Evolutionary conservation across 2,113 vertebrate species (phyloP).

Genomic region (Ellobius talpinus): DNA sequence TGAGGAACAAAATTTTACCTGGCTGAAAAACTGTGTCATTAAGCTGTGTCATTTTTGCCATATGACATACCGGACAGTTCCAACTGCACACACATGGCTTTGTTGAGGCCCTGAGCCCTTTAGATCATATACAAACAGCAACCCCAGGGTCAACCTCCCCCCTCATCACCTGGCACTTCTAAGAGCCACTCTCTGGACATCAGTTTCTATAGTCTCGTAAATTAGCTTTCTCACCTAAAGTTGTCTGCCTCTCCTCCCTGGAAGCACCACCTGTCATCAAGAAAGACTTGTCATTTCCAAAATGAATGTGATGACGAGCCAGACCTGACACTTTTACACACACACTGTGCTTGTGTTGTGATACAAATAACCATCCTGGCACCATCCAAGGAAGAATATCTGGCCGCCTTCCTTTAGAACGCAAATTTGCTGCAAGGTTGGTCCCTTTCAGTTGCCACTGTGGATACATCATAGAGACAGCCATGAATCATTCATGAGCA

Average conservation of each 20-base stretch:
- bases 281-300: conserved; percentile 70
- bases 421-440: conserved; percentile 72
- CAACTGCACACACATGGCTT: not conserved
- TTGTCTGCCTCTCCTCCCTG: conserved; percentile 25
- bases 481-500: conserved; percentile 83
- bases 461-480: conserved; percentile 70
- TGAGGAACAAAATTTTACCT: not conserved
- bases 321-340: conserved; percentile 41
- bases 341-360: conserved; percentile 57
- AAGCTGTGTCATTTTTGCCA: not conserved
- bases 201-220: conserved; percentile 29
- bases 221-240: conserved; percentile 62
- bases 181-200: not conserved
- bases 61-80: not conserved
- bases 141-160: not conserved
- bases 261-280: conserved; percentile 53
- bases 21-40: not conserved
- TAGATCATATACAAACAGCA: not conserved
- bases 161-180: not conserved
- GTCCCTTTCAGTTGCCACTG: conserved; percentile 70
- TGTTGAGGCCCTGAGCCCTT: not conserved
- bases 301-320: conserved; percentile 43
- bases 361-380: conserved; percentile 31
- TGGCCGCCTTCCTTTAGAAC: conserved; percentile 52
- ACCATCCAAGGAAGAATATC: not conserved